Base-by-base conservation (phyloP, 2,113 vertebrate genomes). In the Climacteris rufus region DNA sequence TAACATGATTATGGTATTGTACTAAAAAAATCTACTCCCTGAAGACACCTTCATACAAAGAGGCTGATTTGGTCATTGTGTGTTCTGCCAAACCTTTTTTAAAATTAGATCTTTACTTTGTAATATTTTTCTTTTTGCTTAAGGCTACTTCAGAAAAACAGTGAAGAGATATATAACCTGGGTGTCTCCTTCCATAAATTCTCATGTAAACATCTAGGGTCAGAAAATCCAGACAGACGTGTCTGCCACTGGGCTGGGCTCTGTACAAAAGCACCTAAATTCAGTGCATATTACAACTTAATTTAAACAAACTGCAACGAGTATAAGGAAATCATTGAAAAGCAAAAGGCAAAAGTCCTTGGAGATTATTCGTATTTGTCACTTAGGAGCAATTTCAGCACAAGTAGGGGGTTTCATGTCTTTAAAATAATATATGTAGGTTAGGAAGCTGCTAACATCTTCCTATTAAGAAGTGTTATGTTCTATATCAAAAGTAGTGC, bases 1-100 rank as follows among this genome's bases (percentile, higher is more conserved):
- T 87, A 96, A 94, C 83, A 75, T 0, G 4, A 92, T 94, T 90
- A 93, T 39, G 25, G 28, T 87, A 92, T 86, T 95, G 91, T 95
- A 95, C 96, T 95, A 96, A 97, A 71, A 54, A 91, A 95, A 78
- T 44, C 37, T 39, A 4, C 75, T 95, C 85, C 94, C 90, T 79
- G 64, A 94, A 95, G 92, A 96, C 79, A 90, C 25, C 56, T 90
- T 86, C 87, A 93, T 68, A 92, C 72, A 84, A 90, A 88, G 77
- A 78, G 88, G 76, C 56, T 93, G 85, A 74, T 90, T 89, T 96
- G 76, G 85, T 14, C 0, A 3, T 80, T 94, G 21, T 7, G 1
- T 68, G 39, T 84, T 93, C 83, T 81, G 56, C 56, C 79, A 87
- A 93, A 78, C 20, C 10, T 57, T 93, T 85, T 80, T 66, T 11